phyloP scores from a whole-genome alignment of 2,888 invertebrate species.

The Laspeyria flexula region DNA sequence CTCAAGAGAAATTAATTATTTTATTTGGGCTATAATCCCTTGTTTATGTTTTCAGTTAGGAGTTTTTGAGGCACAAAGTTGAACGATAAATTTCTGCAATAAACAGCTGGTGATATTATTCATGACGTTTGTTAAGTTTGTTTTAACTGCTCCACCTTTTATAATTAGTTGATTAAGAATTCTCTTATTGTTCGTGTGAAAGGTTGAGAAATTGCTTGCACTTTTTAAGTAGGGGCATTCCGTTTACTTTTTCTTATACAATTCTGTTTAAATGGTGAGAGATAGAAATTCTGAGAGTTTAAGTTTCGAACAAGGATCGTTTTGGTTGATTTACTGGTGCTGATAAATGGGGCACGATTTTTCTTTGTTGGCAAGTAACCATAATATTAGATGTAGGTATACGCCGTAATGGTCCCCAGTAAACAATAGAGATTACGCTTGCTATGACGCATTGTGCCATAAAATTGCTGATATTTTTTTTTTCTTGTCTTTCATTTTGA shows the following conservation, averaged over 20 bases:
- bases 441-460: too few relatives aligned
- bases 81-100: slow-evolving; percentile 76
- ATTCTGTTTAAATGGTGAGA: slow-evolving; percentile 27
- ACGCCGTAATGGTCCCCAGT: background rate
- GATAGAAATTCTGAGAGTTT: slow-evolving; percentile 19
- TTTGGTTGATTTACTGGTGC: slow-evolving; percentile 1
- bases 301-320: slow-evolving; percentile 12
- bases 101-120: slow-evolving; percentile 81
- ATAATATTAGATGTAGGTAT: background rate
- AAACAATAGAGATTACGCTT: too few relatives aligned
- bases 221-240: slow-evolving; percentile 35
- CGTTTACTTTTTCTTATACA: slow-evolving; percentile 28
- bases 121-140: slow-evolving; percentile 77
- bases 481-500: too few relatives aligned
- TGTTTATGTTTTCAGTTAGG: slow-evolving; percentile 78
- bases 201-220: slow-evolving; percentile 48
- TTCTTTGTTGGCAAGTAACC: background rate
- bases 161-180: slow-evolving; percentile 71
- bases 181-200: slow-evolving; percentile 53
- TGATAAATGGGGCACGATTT: background rate
- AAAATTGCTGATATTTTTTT: too few relatives aligned
- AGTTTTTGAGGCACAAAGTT: slow-evolving; percentile 76
- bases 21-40: slow-evolving; percentile 70
- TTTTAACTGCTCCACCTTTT: slow-evolving; percentile 72
- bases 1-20: slow-evolving; percentile 64